Conservation (phyloP, 2,888 invertebrate genomes). For the Linyphia triangularis region DNA sequence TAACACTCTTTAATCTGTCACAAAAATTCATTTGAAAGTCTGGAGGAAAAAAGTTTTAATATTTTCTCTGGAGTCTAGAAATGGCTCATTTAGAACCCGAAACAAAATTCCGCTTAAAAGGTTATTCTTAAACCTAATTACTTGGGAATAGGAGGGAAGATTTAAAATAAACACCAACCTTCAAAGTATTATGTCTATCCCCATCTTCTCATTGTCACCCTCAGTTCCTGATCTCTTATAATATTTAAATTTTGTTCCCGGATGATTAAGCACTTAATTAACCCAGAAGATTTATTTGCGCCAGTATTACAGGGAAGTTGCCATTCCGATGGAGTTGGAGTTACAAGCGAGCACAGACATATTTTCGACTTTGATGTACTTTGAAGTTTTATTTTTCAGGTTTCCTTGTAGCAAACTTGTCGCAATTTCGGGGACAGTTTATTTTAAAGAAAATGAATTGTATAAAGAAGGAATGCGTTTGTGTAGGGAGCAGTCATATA, state of each 20-base stretch:
- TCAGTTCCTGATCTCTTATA: slow-evolving; percentile 45
- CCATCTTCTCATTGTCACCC: slow-evolving; percentile 14
- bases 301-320: background rate
- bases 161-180: slow-evolving; percentile 38
- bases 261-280: slow-evolving; percentile 54
- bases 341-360: background rate
- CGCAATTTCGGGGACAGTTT: background rate
- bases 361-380: background rate
- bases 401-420: background rate
- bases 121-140: slow-evolving; percentile 33
- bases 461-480: no score
- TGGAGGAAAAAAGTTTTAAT: background rate
- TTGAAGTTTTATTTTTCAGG: no score
- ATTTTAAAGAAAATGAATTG: no score
- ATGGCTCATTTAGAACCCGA: background rate
- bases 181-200: slow-evolving; percentile 27
- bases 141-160: slow-evolving; percentile 15
- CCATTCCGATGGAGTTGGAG: background rate
- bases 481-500: no score
- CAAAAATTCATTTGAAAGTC: background rate
- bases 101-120: background rate
- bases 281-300: slow-evolving; percentile 31
- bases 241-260: slow-evolving; percentile 58
- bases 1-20: background rate
- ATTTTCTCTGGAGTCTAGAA: background rate